phyloP scores from a whole-genome alignment of 2,113 vertebrate species.

The Amphiprion percula region DNA sequence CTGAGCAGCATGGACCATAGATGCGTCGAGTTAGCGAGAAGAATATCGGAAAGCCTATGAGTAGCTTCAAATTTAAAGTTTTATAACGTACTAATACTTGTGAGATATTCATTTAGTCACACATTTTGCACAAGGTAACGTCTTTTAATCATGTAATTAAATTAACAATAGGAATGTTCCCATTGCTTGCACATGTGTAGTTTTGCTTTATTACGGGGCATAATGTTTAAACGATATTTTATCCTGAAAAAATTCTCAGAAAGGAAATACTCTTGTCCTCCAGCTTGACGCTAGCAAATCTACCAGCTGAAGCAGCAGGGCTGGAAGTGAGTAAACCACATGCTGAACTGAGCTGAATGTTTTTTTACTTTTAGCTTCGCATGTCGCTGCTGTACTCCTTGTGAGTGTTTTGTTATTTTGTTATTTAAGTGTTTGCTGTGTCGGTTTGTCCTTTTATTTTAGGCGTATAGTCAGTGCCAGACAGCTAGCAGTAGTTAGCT shows the following conservation, averaged over 20 bases:
- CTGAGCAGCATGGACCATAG: constrained; percentile 29
- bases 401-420: background rate
- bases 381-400: background rate
- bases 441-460: background rate
- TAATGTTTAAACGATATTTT: background rate
- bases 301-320: constrained; percentile 5
- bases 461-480: background rate
- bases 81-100: accelerated
- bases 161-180: background rate
- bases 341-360: constrained; percentile 16
- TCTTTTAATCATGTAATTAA: too few relatives aligned
- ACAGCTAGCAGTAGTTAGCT: constrained; percentile 27
- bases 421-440: background rate
- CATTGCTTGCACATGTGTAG: accelerated
- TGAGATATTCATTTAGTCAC: background rate
- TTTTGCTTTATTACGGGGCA: background rate
- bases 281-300: background rate
- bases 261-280: background rate
- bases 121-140: too few relatives aligned
- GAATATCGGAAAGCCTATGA: background rate
- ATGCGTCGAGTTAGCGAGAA: background rate
- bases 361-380: background rate
- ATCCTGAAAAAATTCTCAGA: constrained; percentile 40
- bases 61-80: background rate
- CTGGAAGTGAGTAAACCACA: constrained; percentile 32